phyloP scores from a whole-genome alignment of 2,888 invertebrate genomes.

The Stratiomys singularior region DNA sequence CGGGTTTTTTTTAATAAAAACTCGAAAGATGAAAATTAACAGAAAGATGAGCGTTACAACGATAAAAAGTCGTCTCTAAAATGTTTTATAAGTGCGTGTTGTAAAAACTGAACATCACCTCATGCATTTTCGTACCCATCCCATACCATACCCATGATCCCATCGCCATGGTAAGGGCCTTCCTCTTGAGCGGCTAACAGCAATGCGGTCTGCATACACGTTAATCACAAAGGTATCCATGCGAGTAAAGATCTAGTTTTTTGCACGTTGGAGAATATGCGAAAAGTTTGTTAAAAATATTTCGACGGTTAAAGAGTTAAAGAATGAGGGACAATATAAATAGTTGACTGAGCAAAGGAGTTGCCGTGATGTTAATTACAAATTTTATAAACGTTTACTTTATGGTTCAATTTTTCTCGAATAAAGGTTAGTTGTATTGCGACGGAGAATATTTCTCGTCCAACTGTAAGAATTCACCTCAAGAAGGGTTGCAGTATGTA shows the following conservation, averaged over 20 bases:
- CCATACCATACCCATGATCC: background rate
- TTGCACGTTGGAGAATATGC: background rate
- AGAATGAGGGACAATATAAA: background rate
- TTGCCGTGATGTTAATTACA: background rate
- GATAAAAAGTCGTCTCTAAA: slow-evolving; percentile 50
- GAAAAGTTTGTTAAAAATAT: slow-evolving; percentile 26
- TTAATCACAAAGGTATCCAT: slow-evolving; percentile 27
- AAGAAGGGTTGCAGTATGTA: too few relatives aligned
- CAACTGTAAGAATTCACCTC: too few relatives aligned
- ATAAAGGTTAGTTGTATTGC: too few relatives aligned
- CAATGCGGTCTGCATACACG: slow-evolving; percentile 1
- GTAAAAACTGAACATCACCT: slow-evolving; percentile 38
- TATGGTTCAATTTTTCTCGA: too few relatives aligned
- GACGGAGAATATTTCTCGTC: too few relatives aligned
- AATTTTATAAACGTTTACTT: background rate
- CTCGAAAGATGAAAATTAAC: slow-evolving; percentile 46
- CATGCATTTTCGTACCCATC: slow-evolving; percentile 39
- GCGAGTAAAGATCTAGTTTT: slow-evolving; percentile 42
- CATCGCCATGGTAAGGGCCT: background rate
- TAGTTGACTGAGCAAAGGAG: background rate
- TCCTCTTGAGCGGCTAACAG: background rate
- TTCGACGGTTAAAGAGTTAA: slow-evolving; percentile 19
- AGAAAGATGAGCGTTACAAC: slow-evolving; percentile 43
- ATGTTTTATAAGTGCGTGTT: slow-evolving; percentile 21
- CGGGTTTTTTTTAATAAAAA: slow-evolving; percentile 29